Evolutionary conservation across 2,113 vertebrate species (phyloP).

Genomic region (Lepus americanus): DNA sequence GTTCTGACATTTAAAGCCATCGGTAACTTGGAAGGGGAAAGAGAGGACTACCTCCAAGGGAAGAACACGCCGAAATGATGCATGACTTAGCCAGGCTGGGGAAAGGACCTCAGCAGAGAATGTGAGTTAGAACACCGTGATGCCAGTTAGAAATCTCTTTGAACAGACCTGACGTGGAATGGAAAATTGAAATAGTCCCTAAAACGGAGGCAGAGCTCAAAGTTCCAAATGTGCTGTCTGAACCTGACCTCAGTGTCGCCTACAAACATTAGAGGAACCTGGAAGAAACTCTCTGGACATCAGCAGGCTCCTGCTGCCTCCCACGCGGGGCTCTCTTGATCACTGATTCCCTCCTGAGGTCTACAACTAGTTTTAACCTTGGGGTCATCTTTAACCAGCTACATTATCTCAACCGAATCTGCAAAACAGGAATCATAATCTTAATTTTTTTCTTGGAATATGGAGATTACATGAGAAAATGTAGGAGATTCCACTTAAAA

Average conservation of each 20-base stretch:
- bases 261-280: not conserved
- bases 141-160: not conserved
- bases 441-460: conserved; percentile 21
- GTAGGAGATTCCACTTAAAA: not conserved
- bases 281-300: conserved; percentile 22
- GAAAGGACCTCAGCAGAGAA: not conserved
- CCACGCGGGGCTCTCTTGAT: not conserved
- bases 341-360: not conserved
- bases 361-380: conserved; percentile 5
- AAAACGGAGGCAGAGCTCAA: not conserved
- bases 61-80: not conserved
- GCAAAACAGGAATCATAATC: conserved; percentile 21
- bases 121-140: not conserved
- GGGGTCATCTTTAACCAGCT: not conserved
- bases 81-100: not conserved
- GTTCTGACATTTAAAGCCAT: conserved; percentile 26
- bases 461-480: not conserved
- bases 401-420: not conserved
- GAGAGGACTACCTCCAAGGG: not conserved
- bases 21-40: not conserved
- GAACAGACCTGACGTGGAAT: not conserved
- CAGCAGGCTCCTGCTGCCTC: not conserved
- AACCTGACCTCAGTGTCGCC: not conserved
- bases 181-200: not conserved
- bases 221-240: not conserved